Base-by-base conservation (phyloP, 2,888 invertebrate species). In the Tribolium freemani region DNA sequence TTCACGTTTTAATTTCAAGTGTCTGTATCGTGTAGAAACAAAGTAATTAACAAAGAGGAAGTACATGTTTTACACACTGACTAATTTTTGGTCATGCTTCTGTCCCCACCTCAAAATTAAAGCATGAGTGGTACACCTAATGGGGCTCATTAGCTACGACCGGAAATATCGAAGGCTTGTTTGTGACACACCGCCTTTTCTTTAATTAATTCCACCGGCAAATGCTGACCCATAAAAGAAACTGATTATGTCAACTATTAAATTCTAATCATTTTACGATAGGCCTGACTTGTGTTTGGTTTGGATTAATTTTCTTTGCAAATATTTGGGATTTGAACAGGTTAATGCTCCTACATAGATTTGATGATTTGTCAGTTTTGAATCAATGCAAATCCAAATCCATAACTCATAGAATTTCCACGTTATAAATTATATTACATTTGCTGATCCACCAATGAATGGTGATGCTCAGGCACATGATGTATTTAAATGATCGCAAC, bases 81-180 rank as follows among this genome's bases (percentile, higher is more conserved):
- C 44, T 64, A 48, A 57, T 67, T 67, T 67, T 67, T 57, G 46
- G 67, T 67, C 67, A 67, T 57, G 67, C 67, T 57, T 67, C 44
- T 64, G 45, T 54, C 64, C 67, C 56, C 30, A 57, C 67, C 57
- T 30, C 10, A 46, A 67, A 66, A 38, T 67, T 67, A 67, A 26
- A 48, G 48, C 67, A 67, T 67, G 67, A 67, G 48, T 45, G 56
- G 48, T 57, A 46, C 45, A 30, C 56, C 67, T 57, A 67, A 67
- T 54, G 38, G 54, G 50, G 51, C 48, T 48, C 61, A 38, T 63
- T 51, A 51, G 31, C 38, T 51, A 64, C 53, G 11, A 10, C 53
- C 64, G 64, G 64, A 64, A 64, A 38, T 64, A 54, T 45, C 31
- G 45, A 54, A 64, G 54, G 64, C 51, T 64, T 54, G 64, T 45